Evolutionary conservation across 2,113 vertebrate genomes (phyloP), one percentile per base, ranked within the genome.

Genomic region (Sinocyclocheilus rhinocerous): DNA sequence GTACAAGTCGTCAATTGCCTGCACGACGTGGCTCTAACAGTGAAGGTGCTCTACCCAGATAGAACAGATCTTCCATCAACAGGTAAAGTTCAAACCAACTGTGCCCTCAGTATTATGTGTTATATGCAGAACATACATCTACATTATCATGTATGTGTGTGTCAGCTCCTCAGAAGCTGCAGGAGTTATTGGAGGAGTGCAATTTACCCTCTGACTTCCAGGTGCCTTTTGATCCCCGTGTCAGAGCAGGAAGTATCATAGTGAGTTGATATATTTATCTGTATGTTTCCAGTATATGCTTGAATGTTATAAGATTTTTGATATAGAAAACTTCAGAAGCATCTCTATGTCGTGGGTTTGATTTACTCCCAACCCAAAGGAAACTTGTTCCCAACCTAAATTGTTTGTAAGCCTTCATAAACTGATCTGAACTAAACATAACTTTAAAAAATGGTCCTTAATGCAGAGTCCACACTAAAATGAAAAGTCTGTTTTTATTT

Each of bases 171-270:
- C 78, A 90, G 10, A 89, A 65, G 67, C 92, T 95, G 6, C 94
- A 94, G 72, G 92, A 94, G 6, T 90, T 94, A n/a, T 88, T 96
- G 10, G 87, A 72, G 84, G 88, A 59, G 42, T 90, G 84, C 57
- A 65, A 81, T 3, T 91, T 96, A 3, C 95, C 95, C 3, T 22
- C 90, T 5, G 90, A 95, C 61, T 96, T 96, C 84, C 89, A 93
- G 87, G 78, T 95, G 87, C 95, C 95, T n/a, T 95, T 93, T 88
- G 93, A 96, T 89, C 95, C 95, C 0, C 92, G 93, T 4, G 52
- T 95, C 61, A 94, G 88, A 90, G 94, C 87, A 6, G 94, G 95
- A 65, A 61, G 13, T 4, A 92, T 96, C 57, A 78, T 95, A 92
- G 95, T 95, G 76, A 89, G 92, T 69, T 85, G 52, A 52, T 69